Evolutionary conservation across 2,113 vertebrate species (phyloP).

Genomic region (Hiodon tergisus): DNA sequence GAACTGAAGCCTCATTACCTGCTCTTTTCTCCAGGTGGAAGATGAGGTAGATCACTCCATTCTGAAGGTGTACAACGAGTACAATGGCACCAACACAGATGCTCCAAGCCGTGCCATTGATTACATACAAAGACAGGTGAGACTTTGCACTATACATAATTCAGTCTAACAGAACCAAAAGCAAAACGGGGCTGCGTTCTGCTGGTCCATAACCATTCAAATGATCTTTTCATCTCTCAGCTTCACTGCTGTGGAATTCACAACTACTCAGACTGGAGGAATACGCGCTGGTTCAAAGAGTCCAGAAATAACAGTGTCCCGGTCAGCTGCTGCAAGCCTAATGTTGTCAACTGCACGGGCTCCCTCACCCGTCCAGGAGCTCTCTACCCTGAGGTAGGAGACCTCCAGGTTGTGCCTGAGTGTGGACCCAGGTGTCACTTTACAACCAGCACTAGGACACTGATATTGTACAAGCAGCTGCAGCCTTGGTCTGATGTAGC

Average conservation of each 20-base stretch:
- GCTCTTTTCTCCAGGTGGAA: slow-evolving; percentile 73
- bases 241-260: slow-evolving; percentile 90
- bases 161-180: background rate
- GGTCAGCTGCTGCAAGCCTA: slow-evolving; percentile 87
- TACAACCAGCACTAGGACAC: too few species aligned
- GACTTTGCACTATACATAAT: slow-evolving; percentile 18
- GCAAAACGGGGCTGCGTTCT: background rate
- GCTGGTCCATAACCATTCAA: background rate
- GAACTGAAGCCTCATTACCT: background rate
- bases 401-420: background rate
- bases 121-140: slow-evolving; percentile 95
- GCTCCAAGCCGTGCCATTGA: slow-evolving; percentile 94
- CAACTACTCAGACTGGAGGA: slow-evolving; percentile 93
- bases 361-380: slow-evolving; percentile 73
- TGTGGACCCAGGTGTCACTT: background rate
- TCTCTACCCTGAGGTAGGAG: slow-evolving; percentile 84
- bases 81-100: slow-evolving; percentile 86
- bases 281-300: slow-evolving; percentile 87
- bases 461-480: too few species aligned
- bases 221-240: slow-evolving; percentile 44
- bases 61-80: slow-evolving; percentile 85
- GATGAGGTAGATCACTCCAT: slow-evolving; percentile 89
- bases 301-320: slow-evolving; percentile 92
- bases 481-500: too few species aligned
- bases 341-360: slow-evolving; percentile 81